These are phyloP conservation scores for Sipha flava DNA, from an alignment of 1,140 invertebrate species.

Conservation along the genomic window DNA sequence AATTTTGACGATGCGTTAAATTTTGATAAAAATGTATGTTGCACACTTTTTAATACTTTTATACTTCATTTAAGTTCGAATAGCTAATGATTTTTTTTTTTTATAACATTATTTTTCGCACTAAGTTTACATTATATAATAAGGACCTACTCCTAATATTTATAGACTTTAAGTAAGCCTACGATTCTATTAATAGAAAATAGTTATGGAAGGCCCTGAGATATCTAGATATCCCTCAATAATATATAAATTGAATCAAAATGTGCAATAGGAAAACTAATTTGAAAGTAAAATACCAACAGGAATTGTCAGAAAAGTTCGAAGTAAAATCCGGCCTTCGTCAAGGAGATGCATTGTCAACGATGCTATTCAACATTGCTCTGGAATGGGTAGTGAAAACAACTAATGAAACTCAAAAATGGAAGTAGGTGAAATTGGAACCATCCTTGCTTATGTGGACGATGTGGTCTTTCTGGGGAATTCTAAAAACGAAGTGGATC, in stretches of 20 bases:
- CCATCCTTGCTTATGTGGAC: too few species aligned
- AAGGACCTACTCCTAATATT: not conserved
- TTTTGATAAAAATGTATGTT: too few species aligned
- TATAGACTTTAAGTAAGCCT: conserved; percentile 27
- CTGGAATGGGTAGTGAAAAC: too few species aligned
- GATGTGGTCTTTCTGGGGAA: not conserved
- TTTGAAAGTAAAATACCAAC: not conserved
- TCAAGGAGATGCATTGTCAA: not conserved
- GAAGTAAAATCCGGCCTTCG: not conserved
- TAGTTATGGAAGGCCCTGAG: not conserved
- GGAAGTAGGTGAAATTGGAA: not conserved
- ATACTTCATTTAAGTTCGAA: too few species aligned
- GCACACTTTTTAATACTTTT: too few species aligned
- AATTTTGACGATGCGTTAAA: too few species aligned
- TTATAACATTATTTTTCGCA: too few species aligned
- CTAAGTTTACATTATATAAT: too few species aligned
- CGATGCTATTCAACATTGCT: too few species aligned
- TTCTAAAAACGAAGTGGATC: conserved; percentile 12
- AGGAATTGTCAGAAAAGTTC: not conserved
- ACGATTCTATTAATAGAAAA: not conserved
- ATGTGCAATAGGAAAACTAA: not conserved
- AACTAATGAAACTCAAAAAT: not conserved
- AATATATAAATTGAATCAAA: not conserved
- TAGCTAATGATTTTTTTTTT: too few species aligned
- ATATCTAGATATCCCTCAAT: not conserved